These are phyloP conservation scores for Temnothorax rugatulus DNA, from an alignment of 2,888 invertebrate species.

Conservation along the genomic window DNA sequence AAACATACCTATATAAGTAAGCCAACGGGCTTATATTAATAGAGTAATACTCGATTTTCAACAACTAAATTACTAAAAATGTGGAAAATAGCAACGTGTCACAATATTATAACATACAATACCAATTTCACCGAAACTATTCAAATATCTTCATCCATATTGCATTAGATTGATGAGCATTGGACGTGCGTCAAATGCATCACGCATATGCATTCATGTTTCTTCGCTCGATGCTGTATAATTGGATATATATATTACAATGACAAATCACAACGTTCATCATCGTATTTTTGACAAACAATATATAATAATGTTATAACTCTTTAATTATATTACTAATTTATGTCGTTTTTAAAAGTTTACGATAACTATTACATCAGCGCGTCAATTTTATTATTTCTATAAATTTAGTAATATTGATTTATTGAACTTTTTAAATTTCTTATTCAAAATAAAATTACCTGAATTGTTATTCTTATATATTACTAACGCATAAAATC, in stretches of 20 bases:
- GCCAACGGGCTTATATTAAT: not conserved
- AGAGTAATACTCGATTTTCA: not conserved
- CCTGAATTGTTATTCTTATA: not conserved
- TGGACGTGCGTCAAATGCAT: constrained; percentile 5
- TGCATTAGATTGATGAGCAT: constrained; percentile 18
- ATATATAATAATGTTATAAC: not conserved
- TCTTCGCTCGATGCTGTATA: constrained; percentile 14
- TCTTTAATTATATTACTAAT: constrained; percentile 42
- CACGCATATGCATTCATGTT: not conserved
- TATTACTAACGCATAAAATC: constrained; percentile 8
- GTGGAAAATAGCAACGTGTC: not conserved
- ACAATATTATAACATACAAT: constrained; percentile 18
- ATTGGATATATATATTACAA: constrained; percentile 33
- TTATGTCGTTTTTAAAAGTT: constrained; percentile 12
- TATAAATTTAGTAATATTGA: not conserved
- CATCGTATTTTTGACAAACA: constrained; percentile 38
- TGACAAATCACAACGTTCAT: constrained; percentile 33
- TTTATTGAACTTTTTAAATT: not conserved
- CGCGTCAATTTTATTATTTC: not conserved
- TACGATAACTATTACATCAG: not conserved
- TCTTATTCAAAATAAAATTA: constrained; percentile 8
- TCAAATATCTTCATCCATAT: constrained; percentile 20
- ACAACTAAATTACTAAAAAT: not conserved
- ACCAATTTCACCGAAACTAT: constrained; percentile 17
- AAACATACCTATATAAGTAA: not conserved